A percentile compares a stretch with the other conserved stretches of the same genome.
These are phyloP conservation scores for Menidia beryllina DNA, from an alignment of 2,113 vertebrate genomes.

Conservation along the genomic window DNA sequence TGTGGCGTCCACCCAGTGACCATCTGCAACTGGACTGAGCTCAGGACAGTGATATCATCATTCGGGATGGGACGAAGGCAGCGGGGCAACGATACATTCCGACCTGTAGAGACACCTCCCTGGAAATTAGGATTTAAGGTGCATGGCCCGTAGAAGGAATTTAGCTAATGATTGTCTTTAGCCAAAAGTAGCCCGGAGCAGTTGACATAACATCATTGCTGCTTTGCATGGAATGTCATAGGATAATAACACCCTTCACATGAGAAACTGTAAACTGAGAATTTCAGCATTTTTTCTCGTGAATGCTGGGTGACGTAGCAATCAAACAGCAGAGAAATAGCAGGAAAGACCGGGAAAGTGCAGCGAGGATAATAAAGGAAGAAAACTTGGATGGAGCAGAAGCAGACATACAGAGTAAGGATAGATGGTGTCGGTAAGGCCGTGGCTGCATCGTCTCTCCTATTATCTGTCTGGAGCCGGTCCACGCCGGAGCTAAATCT, in stretches of 20 bases:
- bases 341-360: slow-evolving; percentile 38
- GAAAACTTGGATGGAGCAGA: slow-evolving; percentile 34
- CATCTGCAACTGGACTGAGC: slow-evolving; percentile 50
- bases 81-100: background rate
- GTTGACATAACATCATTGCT: background rate
- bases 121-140: slow-evolving; percentile 7
- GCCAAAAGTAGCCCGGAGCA: background rate
- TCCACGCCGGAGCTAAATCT: slow-evolving; percentile 16
- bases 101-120: slow-evolving; percentile 16
- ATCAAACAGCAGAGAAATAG: slow-evolving; percentile 18
- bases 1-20: slow-evolving; percentile 60
- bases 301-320: slow-evolving; percentile 1
- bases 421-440: slow-evolving; percentile 53
- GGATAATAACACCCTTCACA: slow-evolving; percentile 2
- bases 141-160: background rate
- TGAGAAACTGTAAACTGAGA: background rate
- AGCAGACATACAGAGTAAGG: slow-evolving; percentile 62
- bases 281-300: background rate
- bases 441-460: slow-evolving; percentile 25
- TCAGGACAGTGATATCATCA: slow-evolving; percentile 49
- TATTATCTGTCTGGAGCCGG: slow-evolving; percentile 55
- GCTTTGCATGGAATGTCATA: background rate
- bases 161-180: background rate
- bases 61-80: slow-evolving; percentile 37
- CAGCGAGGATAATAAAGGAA: slow-evolving; percentile 19